Evolutionary conservation across 1,140 invertebrate species (phyloP), one percentile per base, ranked within the genome.

Genomic region (Magallana angulata): DNA sequence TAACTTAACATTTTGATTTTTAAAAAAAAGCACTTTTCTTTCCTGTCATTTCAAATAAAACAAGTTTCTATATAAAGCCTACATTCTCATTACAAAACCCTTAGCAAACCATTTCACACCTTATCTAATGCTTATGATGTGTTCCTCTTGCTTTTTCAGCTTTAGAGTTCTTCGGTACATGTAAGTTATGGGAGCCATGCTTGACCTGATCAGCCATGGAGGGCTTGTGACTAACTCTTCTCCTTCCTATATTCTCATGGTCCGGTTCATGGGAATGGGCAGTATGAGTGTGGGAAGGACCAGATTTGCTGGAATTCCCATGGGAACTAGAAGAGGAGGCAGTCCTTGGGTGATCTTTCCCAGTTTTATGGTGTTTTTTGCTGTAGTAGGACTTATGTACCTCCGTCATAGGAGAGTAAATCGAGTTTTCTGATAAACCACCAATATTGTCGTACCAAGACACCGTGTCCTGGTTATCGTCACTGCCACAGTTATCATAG

Each of bases 401-500:
- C 57, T 82, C 81, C 18, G 16, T 56, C 81, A 82, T 82, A 57
- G 81, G 81, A 58, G 81, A 82, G 56, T 82, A 24, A 18, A 82
- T 6, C 12, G 81, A 82, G 48, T 58, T 57, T 8, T 57, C 81
- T 14, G 81, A 57, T 82, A 82, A 82, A 5, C 57, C 81, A 82
- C 81, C 81, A 14, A 82, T 58, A 57, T 82, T 82, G 81, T 82
- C 81, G 57, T 82, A 82, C 81, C 81, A 82, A 5, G 81, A 82
- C 57, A 57, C 57, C 9, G 81, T 82, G 57, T 82, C 81, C n/a
- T 57, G 48, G n/a, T 82, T 58, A 82, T 82, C 81, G 57, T 58
- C 81, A 58, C 81, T 82, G 7, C 18, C 81, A 82, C 81, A 57
- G 57, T 82, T 82, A 82, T 82, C 81, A 16, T 82, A 82, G 16